Evolutionary conservation across 1,140 invertebrate genomes (phyloP).

Genomic region (Ceratina australensis): DNA sequence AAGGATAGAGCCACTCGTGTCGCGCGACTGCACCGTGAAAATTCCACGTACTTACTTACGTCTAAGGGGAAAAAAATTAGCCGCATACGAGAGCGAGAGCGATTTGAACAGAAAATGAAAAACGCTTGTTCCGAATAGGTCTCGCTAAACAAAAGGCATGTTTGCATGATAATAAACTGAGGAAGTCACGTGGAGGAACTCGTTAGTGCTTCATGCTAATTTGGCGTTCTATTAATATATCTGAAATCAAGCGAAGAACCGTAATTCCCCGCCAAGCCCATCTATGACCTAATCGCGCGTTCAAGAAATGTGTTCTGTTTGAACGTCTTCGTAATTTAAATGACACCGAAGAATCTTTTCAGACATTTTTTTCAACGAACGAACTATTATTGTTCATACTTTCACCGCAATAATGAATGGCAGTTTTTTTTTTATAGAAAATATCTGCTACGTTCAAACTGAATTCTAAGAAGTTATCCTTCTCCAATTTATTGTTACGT

Average conservation of each 20-base stretch:
- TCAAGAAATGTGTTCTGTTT: too few species aligned
- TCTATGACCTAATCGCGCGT: constrained; percentile 68
- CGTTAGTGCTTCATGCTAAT: constrained; percentile 62
- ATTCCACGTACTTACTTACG: constrained; percentile 8
- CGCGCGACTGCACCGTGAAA: background rate
- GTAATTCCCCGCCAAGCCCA: constrained; percentile 69
- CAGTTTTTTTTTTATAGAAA: too few species aligned
- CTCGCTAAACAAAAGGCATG: background rate
- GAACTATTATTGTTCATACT: background rate
- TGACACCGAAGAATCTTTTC: too few species aligned
- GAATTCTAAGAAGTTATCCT: background rate
- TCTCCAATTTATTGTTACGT: constrained; percentile 11
- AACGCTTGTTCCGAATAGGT: background rate
- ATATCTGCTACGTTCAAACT: too few species aligned
- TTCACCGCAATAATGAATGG: background rate
- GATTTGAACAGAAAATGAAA: background rate
- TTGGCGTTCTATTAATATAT: constrained; percentile 72
- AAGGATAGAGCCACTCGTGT: constrained; percentile 27
- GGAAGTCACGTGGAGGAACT: constrained; percentile 51
- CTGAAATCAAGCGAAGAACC: constrained; percentile 71
- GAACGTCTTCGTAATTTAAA: too few species aligned
- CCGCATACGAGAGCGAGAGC: background rate
- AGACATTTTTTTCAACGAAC: background rate
- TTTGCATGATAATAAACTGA: background rate
- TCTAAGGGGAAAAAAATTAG: background rate